phyloP scores from a whole-genome alignment of 2,113 vertebrate species.

The Butorides virescens region DNA sequence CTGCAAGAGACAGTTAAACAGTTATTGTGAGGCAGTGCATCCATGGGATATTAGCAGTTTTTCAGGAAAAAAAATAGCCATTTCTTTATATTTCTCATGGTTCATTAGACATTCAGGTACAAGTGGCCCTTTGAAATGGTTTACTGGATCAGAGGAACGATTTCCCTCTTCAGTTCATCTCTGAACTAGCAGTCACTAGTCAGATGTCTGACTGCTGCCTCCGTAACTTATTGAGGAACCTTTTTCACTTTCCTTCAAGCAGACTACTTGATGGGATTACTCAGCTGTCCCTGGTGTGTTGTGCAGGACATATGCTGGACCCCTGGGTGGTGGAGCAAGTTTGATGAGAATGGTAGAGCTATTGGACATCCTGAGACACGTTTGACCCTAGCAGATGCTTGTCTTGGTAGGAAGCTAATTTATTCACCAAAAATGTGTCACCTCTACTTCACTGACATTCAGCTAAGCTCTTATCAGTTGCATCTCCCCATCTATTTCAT shows the following conservation, averaged over 20 bases:
- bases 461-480: background rate
- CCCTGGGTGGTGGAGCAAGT: background rate
- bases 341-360: background rate
- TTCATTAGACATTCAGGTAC: background rate
- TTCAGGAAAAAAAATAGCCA: background rate
- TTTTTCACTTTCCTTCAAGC: background rate
- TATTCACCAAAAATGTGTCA: background rate
- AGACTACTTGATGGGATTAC: background rate
- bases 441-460: background rate
- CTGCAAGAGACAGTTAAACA: background rate
- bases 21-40: background rate
- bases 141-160: background rate
- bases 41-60: background rate
- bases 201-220: background rate
- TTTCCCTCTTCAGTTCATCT: background rate
- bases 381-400: background rate
- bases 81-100: background rate
- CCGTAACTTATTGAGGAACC: background rate
- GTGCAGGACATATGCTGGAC: background rate
- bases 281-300: background rate
- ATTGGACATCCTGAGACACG: background rate
- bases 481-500: background rate
- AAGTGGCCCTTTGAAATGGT: background rate
- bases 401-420: background rate
- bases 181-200: background rate